A percentile compares a stretch with the other conserved stretches of the same genome.
These are phyloP conservation scores for Agonopterix arenella DNA, from an alignment of 2,888 invertebrate species.

Conservation along the genomic window DNA sequence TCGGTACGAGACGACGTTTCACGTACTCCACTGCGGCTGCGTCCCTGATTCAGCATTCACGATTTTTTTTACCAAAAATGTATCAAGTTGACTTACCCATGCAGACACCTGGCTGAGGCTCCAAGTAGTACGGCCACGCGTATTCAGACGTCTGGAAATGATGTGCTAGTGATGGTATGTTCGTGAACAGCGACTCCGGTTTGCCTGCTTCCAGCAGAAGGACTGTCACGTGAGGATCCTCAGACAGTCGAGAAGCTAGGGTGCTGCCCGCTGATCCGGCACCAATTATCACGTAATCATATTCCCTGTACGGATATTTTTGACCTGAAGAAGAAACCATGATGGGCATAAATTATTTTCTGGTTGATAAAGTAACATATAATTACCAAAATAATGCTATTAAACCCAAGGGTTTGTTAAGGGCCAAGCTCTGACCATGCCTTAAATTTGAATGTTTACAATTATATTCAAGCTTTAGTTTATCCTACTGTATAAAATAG, in stretches of 20 bases:
- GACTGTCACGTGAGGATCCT: constrained; percentile 69
- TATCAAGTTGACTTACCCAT: constrained; percentile 28
- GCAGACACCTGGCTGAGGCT: constrained; percentile 75
- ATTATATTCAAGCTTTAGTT: too few relatives aligned
- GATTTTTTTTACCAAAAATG: too few relatives aligned
- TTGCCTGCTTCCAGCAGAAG: constrained; percentile 78
- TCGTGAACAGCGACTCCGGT: constrained; percentile 59
- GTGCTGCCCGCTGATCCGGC: constrained; percentile 77
- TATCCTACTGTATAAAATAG: too few relatives aligned
- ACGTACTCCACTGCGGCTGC: too few relatives aligned
- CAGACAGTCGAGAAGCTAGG: constrained; percentile 67
- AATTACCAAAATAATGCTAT: too few relatives aligned
- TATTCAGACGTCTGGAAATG: constrained; percentile 76
- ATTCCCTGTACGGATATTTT: constrained; percentile 51
- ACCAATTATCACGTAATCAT: constrained; percentile 76
- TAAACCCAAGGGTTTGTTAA: too few relatives aligned
- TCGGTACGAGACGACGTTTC: too few relatives aligned
- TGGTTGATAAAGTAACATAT: too few relatives aligned
- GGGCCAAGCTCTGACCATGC: too few relatives aligned
- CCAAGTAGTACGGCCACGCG: constrained; percentile 79
- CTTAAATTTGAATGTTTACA: too few relatives aligned
- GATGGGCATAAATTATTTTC: too few relatives aligned
- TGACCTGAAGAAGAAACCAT: constrained; percentile 33
- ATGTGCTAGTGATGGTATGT: constrained; percentile 71
- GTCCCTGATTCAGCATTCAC: too few relatives aligned